A percentile compares a stretch with the other conserved stretches of the same genome.
These are phyloP conservation scores for Stomorhina lunata DNA, from an alignment of 2,888 invertebrate genomes.

Conservation along the genomic window DNA sequence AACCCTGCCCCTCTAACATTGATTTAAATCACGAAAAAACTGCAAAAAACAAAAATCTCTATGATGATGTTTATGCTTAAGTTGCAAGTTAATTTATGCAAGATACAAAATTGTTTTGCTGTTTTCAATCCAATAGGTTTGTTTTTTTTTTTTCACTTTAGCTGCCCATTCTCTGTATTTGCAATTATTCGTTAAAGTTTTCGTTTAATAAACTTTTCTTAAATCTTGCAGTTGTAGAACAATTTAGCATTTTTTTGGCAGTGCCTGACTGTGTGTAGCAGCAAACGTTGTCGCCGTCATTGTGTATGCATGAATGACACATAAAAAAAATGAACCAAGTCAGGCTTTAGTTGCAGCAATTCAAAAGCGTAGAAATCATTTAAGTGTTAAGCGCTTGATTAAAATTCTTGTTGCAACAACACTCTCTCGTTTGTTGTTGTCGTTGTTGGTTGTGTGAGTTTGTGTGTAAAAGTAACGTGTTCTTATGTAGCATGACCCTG, in stretches of 20 bases:
- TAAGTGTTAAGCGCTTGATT: conserved; percentile 78
- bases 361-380: conserved; percentile 63
- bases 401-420: conserved; percentile 79
- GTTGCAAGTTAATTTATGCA: conserved; percentile 66
- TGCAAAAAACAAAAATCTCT: conserved; percentile 30
- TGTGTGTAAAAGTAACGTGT: conserved; percentile 34
- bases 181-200: conserved; percentile 44
- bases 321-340: conserved; percentile 35
- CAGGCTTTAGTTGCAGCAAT: conserved; percentile 41
- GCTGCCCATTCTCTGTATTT: conserved; percentile 15
- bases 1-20: neutral
- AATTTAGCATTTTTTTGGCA: conserved; percentile 34
- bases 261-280: conserved; percentile 10
- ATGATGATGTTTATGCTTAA: conserved; percentile 53
- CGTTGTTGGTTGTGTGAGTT: neutral
- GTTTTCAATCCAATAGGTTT: too few relatives aligned
- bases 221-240: conserved; percentile 12
- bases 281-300: conserved; percentile 21
- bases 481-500: conserved; percentile 43
- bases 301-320: conserved; percentile 55
- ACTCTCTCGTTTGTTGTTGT: conserved; percentile 69
- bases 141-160: neutral
- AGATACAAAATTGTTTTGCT: conserved; percentile 64
- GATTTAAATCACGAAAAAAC: conserved; percentile 32
- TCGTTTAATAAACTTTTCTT: conserved; percentile 40